A percentile compares a stretch with the other conserved stretches of the same genome.
Conservation (phyloP, 2,888 invertebrate genomes). For the Limnephilus marmoratus region DNA sequence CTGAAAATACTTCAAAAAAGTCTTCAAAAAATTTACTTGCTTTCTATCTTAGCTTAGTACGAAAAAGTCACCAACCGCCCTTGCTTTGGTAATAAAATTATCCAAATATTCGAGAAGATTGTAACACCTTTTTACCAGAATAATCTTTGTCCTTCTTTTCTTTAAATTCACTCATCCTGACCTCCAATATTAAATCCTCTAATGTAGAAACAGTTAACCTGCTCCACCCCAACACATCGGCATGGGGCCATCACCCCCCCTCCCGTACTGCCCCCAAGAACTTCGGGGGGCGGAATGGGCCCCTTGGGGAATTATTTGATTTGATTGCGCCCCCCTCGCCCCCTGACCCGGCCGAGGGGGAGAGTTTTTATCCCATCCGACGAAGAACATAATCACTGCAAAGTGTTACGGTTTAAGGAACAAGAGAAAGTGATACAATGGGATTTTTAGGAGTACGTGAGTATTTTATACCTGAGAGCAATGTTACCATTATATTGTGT, state of each 20-base stretch:
- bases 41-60: too few species aligned
- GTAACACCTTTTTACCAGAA: neutral
- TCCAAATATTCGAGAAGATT: too few species aligned
- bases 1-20: too few species aligned
- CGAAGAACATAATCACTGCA: conserved; percentile 65
- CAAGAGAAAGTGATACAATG: conserved; percentile 7
- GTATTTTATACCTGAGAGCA: neutral
- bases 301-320: conserved; percentile 86
- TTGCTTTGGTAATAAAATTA: too few species aligned
- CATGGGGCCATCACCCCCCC: neutral
- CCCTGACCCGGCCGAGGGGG: conserved; percentile 73
- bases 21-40: too few species aligned
- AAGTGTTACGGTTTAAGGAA: conserved; percentile 58
- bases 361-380: conserved; percentile 61
- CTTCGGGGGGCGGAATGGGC: conserved; percentile 76
- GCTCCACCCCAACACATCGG: conserved; percentile 20
- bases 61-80: too few species aligned
- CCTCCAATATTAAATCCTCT: conserved; percentile 37
- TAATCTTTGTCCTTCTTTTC: neutral
- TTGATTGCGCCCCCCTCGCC: conserved; percentile 79
- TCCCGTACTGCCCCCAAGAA: neutral
- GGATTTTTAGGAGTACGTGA: neutral
- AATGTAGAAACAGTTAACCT: conserved; percentile 42
- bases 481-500: neutral
- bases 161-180: neutral